Conservation (phyloP, 2,888 invertebrate species). For the Trichopoda pennipes region DNA sequence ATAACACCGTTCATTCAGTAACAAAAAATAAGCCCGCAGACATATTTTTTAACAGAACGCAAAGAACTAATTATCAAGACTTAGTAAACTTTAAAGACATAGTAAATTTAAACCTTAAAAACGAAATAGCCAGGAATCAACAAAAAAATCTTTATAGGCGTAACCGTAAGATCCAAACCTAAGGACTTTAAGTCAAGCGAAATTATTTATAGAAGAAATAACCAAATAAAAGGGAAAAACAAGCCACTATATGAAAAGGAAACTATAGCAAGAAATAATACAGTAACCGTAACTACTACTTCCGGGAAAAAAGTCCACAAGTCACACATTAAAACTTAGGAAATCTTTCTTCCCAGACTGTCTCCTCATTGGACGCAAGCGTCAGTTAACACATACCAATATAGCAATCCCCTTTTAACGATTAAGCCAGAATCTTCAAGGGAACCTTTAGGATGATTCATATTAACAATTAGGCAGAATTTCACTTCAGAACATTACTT, state of each 20-base stretch:
- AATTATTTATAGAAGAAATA: too few relatives aligned
- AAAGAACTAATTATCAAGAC: constrained; percentile 66
- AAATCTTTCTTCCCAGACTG: constrained; percentile 16
- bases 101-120: constrained; percentile 55
- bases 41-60: constrained; percentile 63
- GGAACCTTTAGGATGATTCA: constrained; percentile 17
- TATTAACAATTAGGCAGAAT: not conserved
- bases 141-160: constrained; percentile 38
- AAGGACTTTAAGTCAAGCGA: too few relatives aligned
- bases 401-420: not conserved
- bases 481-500: too few relatives aligned
- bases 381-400: constrained; percentile 28
- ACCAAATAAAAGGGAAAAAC: too few relatives aligned
- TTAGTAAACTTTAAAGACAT: constrained; percentile 58
- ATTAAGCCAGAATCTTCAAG: constrained; percentile 21
- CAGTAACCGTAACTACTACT: too few relatives aligned
- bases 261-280: too few relatives aligned
- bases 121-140: constrained; percentile 62
- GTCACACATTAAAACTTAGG: not conserved
- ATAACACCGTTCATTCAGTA: constrained; percentile 56
- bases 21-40: constrained; percentile 61
- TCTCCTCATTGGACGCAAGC: constrained; percentile 17
- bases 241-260: too few relatives aligned
- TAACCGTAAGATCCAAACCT: not conserved
- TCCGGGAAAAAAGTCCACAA: too few relatives aligned